A percentile compares a stretch with the other conserved stretches of the same genome.
Conservation (phyloP, 2,113 vertebrate species). For the Lonchura striata region DNA sequence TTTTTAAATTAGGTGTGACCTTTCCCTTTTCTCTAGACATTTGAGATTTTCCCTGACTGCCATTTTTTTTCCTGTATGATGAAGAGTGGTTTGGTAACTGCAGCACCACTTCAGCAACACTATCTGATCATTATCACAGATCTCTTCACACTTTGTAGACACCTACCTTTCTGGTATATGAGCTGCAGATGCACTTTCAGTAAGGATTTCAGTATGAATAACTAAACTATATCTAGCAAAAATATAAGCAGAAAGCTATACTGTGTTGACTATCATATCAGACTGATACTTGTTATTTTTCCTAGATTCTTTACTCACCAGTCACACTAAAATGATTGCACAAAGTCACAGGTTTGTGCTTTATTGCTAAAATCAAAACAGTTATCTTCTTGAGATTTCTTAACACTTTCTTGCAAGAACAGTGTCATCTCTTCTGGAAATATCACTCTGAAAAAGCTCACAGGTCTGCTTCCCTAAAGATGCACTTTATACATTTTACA, state of each 20-base stretch:
- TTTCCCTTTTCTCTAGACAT: not conserved
- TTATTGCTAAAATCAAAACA: not conserved
- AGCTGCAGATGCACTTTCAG: not conserved
- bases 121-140: not conserved
- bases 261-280: not conserved
- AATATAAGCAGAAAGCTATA: not conserved
- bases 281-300: not conserved
- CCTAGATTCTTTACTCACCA: not conserved
- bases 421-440: not conserved
- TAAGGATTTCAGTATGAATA: not conserved
- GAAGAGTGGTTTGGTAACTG: not conserved
- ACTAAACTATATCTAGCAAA: not conserved
- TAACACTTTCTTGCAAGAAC: not conserved
- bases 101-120: not conserved
- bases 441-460: not conserved
- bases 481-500: not conserved
- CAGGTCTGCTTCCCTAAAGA: not conserved
- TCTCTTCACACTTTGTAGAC: not conserved
- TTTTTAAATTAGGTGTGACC: not conserved
- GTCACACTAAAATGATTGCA: not conserved
- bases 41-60: not conserved
- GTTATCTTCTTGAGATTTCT: slow-evolving; percentile 1
- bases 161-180: not conserved
- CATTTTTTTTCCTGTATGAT: not conserved
- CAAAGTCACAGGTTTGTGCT: not conserved